phyloP scores from a whole-genome alignment of 2,113 vertebrate species.

The Oxygymnocypris stewartii region DNA sequence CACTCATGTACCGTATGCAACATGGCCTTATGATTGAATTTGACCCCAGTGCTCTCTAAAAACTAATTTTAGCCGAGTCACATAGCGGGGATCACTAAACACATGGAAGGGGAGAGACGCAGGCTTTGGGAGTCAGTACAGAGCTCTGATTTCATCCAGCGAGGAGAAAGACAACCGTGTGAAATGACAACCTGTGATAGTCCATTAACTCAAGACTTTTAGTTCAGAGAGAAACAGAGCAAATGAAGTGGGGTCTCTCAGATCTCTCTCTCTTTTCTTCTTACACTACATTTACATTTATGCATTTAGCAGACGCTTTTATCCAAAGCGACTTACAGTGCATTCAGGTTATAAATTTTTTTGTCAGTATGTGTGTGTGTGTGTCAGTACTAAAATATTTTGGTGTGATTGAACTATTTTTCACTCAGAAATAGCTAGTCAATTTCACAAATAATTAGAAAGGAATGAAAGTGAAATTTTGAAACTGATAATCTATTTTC shows the following conservation, averaged over 20 bases:
- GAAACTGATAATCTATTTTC: background rate
- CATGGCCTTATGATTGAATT: constrained; percentile 29
- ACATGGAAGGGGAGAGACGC: background rate
- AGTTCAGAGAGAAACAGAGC: too few relatives aligned
- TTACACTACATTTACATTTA: too few relatives aligned
- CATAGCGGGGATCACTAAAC: background rate
- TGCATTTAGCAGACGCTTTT: too few relatives aligned
- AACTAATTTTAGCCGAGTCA: constrained; percentile 43
- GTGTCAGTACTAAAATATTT: too few relatives aligned
- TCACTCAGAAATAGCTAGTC: background rate
- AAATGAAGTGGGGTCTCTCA: too few relatives aligned
- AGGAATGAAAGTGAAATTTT: background rate
- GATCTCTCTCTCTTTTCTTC: background rate
- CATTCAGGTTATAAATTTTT: too few relatives aligned
- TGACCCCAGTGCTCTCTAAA: constrained; percentile 36
- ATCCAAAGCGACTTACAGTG: too few relatives aligned
- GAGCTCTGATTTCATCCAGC: constrained; percentile 31
- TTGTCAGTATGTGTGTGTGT: too few relatives aligned
- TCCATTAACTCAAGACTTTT: too few relatives aligned
- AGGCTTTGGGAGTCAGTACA: constrained; percentile 20
- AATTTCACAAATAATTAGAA: background rate
- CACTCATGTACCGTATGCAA: constrained; percentile 21
- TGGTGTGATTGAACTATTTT: background rate
- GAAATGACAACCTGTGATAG: background rate
- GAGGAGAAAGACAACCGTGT: background rate